Evolutionary conservation across 2,888 invertebrate species (phyloP), one percentile per base, ranked within the genome.

Genomic region (Netelia virgata): DNA sequence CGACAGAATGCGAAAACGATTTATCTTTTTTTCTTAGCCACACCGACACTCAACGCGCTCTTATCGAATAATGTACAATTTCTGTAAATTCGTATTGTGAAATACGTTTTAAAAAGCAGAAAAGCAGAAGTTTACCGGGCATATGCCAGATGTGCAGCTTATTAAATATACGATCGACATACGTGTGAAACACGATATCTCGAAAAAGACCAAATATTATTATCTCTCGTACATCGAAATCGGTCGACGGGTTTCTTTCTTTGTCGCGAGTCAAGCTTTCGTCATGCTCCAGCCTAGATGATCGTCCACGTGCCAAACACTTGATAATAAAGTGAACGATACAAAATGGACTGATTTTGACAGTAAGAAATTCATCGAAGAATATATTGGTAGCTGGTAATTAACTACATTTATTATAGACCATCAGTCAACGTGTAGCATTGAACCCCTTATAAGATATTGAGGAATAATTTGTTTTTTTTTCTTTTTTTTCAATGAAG

Each of bases 321-420:
- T 55, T 53, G 18, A 41, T 53, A 53, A 11, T 57, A 18, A 5
- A 3, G 1, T 20, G 16, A 20, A 18, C 16, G 57, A 20, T 6
- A 36, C 36, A 36, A 36, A 36, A 36, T 36, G 47, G 14, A 47
- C 11, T 14, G 47, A 47, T 14, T 47, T 47, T 47, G 36, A 36
- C 47, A 10, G 3, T 47, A 8, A 47, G 47, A 57, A 57, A 3
- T 57, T 57, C 8, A 57, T 10, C 1, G 1, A 16, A 57, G 16
- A 57, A 20, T 9, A 57, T 57, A 18, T 57, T 57, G n/a, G 5
- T 53, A 18, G 43, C 3, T 82, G 55, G 70, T 70, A 78, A 78
- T 78, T 59, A 72, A 82, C 64, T 82, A 78, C 64, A 78, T 78
- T 84, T 84, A 82, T 70, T 82, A 84, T 59, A 72, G 66, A 78